phyloP scores from a whole-genome alignment of 2,888 invertebrate species.

The Drosophila infuscata region DNA sequence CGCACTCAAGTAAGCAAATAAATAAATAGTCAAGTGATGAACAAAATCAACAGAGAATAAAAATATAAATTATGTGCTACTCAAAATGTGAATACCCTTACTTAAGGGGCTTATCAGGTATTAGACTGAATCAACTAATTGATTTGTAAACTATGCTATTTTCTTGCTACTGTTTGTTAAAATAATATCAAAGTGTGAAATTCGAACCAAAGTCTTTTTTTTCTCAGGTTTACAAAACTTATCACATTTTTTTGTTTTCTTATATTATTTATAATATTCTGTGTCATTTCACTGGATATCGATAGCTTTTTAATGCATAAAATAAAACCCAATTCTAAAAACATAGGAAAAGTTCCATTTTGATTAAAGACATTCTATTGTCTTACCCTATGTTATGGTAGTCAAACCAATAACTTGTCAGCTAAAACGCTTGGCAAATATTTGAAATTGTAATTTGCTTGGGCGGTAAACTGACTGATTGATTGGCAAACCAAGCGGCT shows the following conservation, averaged over 20 bases:
- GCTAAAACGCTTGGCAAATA: conserved; percentile 40
- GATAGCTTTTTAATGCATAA: neutral
- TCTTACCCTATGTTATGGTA: conserved; percentile 9
- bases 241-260: neutral
- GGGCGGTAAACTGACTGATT: conserved; percentile 52
- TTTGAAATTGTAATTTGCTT: conserved; percentile 53
- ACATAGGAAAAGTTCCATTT: neutral
- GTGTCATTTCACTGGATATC: neutral
- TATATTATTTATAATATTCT: neutral
- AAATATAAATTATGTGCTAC: neutral
- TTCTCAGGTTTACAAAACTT: neutral
- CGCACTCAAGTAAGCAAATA: conserved; percentile 37
- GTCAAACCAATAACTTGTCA: conserved; percentile 2
- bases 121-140: neutral
- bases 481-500: conserved; percentile 34
- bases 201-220: neutral
- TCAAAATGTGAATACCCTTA: conserved; percentile 11
- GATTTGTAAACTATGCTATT: neutral
- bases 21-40: conserved; percentile 17
- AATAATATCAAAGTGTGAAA: neutral
- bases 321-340: neutral
- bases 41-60: neutral
- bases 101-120: neutral
- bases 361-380: neutral
- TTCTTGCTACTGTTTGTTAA: neutral